Evolutionary conservation across 2,888 invertebrate genomes (phyloP).

Genomic region (Timandra comae): DNA sequence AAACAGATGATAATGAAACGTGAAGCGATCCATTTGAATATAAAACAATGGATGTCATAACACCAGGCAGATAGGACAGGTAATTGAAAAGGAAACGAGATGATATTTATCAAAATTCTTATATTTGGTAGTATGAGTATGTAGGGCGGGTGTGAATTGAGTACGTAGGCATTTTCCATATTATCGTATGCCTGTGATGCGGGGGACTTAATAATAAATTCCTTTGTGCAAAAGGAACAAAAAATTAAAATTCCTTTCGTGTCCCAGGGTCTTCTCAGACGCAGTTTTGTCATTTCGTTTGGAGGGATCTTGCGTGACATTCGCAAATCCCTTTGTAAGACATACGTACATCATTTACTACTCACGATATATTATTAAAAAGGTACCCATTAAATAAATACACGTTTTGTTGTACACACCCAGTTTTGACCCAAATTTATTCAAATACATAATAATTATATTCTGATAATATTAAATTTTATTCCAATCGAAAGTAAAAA

Average conservation of each 20-base stretch:
- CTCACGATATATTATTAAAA: constrained; percentile 10
- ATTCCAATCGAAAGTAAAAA: too few species aligned
- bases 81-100: constrained; percentile 44
- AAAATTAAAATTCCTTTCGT: constrained; percentile 67
- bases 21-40: constrained; percentile 21
- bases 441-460: too few species aligned
- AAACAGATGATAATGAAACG: constrained; percentile 21
- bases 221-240: constrained; percentile 62
- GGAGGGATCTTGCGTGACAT: constrained; percentile 52
- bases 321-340: constrained; percentile 42
- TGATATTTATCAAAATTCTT: constrained; percentile 49
- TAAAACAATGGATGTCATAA: constrained; percentile 24
- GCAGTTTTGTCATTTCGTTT: constrained; percentile 64
- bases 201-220: constrained; percentile 65
- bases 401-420: too few species aligned
- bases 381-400: too few species aligned
- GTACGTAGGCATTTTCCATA: constrained; percentile 39
- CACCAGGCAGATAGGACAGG: constrained; percentile 29
- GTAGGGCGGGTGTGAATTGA: constrained; percentile 45
- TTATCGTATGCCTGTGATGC: constrained; percentile 57
- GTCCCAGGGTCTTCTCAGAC: constrained; percentile 45
- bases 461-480: too few species aligned
- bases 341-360: constrained; percentile 20
- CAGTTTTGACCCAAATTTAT: not conserved
- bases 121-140: constrained; percentile 25